A percentile compares a stretch with the other conserved stretches of the same genome.
Conservation (phyloP, 2,888 invertebrate genomes). For the Catocala fraxini region DNA sequence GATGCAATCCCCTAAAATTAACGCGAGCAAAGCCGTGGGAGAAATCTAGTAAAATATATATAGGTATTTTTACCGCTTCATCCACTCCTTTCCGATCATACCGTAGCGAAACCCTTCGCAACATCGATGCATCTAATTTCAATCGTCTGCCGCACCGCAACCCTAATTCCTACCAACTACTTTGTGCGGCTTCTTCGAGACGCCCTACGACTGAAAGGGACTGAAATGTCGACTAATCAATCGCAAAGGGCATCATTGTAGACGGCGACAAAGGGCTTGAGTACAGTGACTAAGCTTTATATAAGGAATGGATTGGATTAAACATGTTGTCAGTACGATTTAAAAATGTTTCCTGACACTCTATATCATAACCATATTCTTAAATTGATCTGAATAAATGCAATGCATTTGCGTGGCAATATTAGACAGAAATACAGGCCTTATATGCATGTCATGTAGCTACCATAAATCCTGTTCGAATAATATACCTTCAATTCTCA, state of each 20-base stretch:
- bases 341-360: no score
- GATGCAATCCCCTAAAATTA: no score
- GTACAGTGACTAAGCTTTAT: slow-evolving; percentile 41
- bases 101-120: slow-evolving; percentile 17
- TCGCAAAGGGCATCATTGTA: slow-evolving; percentile 77
- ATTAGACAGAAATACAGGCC: no score
- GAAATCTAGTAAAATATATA: no score
- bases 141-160: slow-evolving; percentile 41
- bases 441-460: no score
- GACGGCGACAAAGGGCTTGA: slow-evolving; percentile 71
- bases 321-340: neutral
- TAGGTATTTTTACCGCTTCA: slow-evolving; percentile 1
- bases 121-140: slow-evolving; percentile 42
- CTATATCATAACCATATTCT: no score
- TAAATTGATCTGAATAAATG: no score
- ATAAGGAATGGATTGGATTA: neutral
- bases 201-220: slow-evolving; percentile 77
- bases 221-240: slow-evolving; percentile 85
- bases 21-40: no score
- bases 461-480: no score
- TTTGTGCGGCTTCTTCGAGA: slow-evolving; percentile 72
- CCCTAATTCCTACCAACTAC: slow-evolving; percentile 38
- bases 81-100: neutral
- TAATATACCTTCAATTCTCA: no score
- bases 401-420: no score